Evolutionary conservation across 2,113 vertebrate genomes (phyloP).

Genomic region (Erinaceus europaeus): DNA sequence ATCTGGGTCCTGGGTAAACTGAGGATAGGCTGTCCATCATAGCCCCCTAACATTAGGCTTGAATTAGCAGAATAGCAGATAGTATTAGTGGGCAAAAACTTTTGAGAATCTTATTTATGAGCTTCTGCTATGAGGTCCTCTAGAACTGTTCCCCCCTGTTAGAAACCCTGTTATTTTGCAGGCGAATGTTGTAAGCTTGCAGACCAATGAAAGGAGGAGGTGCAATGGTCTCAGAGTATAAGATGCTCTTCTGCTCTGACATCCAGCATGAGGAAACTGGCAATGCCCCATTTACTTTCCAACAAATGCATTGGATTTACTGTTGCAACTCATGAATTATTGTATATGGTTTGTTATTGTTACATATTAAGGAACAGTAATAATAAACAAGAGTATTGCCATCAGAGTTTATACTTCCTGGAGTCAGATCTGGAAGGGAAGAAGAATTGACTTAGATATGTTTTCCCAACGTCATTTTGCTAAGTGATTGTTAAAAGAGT

Average conservation of each 20-base stretch:
- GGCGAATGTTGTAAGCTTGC: neutral
- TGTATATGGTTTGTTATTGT: neutral
- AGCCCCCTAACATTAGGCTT: slow-evolving; percentile 56
- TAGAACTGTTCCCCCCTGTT: neutral
- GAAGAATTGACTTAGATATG: no score
- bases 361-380: neutral
- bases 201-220: neutral
- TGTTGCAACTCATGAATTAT: neutral
- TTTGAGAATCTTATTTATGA: slow-evolving; percentile 62
- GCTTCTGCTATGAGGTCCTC: slow-evolving; percentile 61
- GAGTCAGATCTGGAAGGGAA: neutral
- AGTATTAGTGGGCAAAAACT: slow-evolving; percentile 21
- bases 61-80: slow-evolving; percentile 69
- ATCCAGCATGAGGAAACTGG: neutral
- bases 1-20: slow-evolving; percentile 41
- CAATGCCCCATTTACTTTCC: neutral
- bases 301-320: slow-evolving; percentile 20
- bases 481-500: no score
- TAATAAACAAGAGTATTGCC: neutral
- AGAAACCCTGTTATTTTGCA: neutral
- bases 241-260: neutral
- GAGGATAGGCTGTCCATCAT: neutral
- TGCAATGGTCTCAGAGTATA: neutral
- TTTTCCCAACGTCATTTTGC: no score
- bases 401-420: slow-evolving; percentile 14